Conservation (phyloP, 2,888 invertebrate species). For the Nomada fabriciana region DNA sequence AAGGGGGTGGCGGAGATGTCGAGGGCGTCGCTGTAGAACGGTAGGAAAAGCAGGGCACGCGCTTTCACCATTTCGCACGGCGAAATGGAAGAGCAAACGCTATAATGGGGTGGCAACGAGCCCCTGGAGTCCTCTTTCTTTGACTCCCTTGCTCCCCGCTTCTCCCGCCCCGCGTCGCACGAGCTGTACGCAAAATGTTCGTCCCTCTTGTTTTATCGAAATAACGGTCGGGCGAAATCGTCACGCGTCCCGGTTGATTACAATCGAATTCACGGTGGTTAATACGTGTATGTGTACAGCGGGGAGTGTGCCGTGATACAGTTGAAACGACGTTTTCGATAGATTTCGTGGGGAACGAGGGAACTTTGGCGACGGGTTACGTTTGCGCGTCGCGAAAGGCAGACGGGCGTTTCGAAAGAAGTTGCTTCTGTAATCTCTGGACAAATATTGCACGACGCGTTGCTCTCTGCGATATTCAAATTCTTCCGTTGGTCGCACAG, state of each 20-base stretch:
- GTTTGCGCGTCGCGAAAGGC: background rate
- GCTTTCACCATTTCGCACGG: constrained; percentile 72
- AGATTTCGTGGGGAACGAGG: background rate
- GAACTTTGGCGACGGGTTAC: background rate
- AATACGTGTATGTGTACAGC: background rate
- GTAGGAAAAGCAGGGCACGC: constrained; percentile 74
- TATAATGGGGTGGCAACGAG: constrained; percentile 84
- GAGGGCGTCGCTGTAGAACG: constrained; percentile 52
- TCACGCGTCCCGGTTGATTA: constrained; percentile 23
- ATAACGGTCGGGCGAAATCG: constrained; percentile 35
- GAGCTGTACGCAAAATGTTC: constrained; percentile 49
- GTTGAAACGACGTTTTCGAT: background rate
- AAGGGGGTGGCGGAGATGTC: constrained; percentile 34
- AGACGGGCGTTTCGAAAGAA: constrained; percentile 26
- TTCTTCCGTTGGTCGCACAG: constrained; percentile 31
- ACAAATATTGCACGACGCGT: constrained; percentile 32
- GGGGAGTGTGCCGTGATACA: no score
- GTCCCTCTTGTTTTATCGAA: constrained; percentile 20
- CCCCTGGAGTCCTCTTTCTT: constrained; percentile 83
- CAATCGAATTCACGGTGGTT: constrained; percentile 23
- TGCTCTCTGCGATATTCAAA: constrained; percentile 9
- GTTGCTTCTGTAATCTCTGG: constrained; percentile 28
- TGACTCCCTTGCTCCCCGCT: constrained; percentile 60
- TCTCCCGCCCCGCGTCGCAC: constrained; percentile 20
- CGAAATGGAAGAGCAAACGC: constrained; percentile 81